phyloP scores from a whole-genome alignment of 1,140 invertebrate species.

The Linepithema humile region DNA sequence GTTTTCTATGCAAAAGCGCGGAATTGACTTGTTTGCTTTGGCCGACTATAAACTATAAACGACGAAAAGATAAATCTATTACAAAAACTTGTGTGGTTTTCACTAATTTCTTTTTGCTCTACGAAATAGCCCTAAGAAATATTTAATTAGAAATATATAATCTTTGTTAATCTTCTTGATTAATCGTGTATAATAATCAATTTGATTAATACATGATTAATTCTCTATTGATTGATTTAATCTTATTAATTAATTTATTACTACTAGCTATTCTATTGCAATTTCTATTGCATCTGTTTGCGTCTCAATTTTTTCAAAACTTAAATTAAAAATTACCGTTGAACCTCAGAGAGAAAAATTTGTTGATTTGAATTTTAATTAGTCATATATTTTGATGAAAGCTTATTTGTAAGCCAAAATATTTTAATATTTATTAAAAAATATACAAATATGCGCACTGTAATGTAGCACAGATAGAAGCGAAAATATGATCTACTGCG shows the following conservation, averaged over 20 bases:
- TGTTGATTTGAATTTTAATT: background rate
- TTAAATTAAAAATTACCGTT: background rate
- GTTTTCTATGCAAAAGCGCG: slow-evolving; percentile 40
- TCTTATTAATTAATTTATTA: no score
- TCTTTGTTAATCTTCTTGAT: background rate
- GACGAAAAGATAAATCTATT: background rate
- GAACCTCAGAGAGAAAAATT: background rate
- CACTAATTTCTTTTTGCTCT: background rate
- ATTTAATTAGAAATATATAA: background rate
- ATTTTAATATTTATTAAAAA: background rate
- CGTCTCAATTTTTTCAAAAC: no score
- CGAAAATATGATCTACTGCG: background rate
- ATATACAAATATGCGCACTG: background rate
- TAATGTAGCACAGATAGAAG: background rate
- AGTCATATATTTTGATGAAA: background rate
- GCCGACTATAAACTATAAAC: background rate
- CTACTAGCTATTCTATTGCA: background rate
- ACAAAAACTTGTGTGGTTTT: background rate
- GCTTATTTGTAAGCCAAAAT: background rate
- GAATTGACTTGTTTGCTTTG: slow-evolving; percentile 21
- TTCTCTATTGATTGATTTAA: no score
- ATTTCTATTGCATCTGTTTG: background rate
- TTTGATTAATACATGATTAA: background rate
- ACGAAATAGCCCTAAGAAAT: background rate
- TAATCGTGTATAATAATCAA: background rate